phyloP scores from a whole-genome alignment of 2,888 invertebrate genomes.

The Villa cingulata region DNA sequence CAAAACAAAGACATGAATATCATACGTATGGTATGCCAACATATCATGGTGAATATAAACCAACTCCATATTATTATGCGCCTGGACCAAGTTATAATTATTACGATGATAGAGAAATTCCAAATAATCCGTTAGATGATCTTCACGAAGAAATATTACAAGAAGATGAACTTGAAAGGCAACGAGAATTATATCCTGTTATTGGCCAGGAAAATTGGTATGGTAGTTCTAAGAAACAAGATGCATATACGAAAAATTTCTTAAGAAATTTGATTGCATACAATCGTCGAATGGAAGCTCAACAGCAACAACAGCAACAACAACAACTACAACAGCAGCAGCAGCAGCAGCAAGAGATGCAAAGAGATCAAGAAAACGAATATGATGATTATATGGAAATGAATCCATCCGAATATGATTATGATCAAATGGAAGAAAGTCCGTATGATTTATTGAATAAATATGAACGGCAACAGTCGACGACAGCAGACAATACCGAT shows the following conservation, averaged over 20 bases:
- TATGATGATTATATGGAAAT: constrained; percentile 40
- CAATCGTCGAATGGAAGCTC: constrained; percentile 40
- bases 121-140: constrained; percentile 39
- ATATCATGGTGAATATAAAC: constrained; percentile 22
- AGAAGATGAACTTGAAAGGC: constrained; percentile 45
- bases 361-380: constrained; percentile 37
- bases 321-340: constrained; percentile 33
- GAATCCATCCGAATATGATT: constrained; percentile 16
- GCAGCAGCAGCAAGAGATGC: constrained; percentile 25
- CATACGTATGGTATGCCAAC: constrained; percentile 20
- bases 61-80: constrained; percentile 37
- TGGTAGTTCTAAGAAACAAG: constrained; percentile 34
- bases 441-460: constrained; percentile 12
- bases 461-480: constrained; percentile 12
- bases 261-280: constrained; percentile 52
- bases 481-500: constrained; percentile 2
- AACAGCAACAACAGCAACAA: constrained; percentile 34
- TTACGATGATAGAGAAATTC: constrained; percentile 29
- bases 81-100: constrained; percentile 33
- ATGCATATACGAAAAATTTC: constrained; percentile 31
- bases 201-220: constrained; percentile 51
- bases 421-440: constrained; percentile 13
- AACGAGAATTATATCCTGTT: constrained; percentile 12
- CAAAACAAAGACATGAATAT: constrained; percentile 13
- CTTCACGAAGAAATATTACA: constrained; percentile 46